A percentile compares a stretch with the other conserved stretches of the same genome.
Evolutionary conservation across 2,888 invertebrate genomes (phyloP).

Genomic region (Lithosia quadra): DNA sequence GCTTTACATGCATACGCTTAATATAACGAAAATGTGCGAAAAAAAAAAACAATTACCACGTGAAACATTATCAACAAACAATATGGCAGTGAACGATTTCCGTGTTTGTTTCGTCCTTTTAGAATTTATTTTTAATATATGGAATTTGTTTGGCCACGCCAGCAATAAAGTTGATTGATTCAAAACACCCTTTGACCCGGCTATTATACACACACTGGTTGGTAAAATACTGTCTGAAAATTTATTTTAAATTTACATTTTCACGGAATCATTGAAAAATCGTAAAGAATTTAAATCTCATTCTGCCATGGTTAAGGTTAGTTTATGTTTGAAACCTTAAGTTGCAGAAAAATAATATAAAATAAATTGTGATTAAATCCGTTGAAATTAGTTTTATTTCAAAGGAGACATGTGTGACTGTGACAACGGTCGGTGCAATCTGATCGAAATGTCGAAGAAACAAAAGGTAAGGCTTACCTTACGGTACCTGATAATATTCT

Average conservation of each 20-base stretch:
- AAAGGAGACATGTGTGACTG: neutral
- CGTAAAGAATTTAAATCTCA: neutral
- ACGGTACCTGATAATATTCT: neutral
- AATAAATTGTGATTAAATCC: neutral
- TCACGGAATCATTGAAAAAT: neutral
- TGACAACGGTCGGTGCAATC: neutral
- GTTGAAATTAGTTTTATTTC: neutral
- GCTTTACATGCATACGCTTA: too few relatives aligned
- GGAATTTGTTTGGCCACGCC: neutral
- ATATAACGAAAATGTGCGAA: too few relatives aligned
- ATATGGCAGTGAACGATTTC: neutral
- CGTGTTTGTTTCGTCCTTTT: neutral
- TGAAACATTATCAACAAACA: neutral
- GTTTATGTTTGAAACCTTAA: too few relatives aligned
- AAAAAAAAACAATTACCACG: neutral
- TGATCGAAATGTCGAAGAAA: neutral
- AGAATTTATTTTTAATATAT: neutral
- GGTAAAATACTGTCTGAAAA: neutral
- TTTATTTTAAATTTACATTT: neutral
- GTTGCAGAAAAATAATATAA: neutral
- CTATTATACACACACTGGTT: neutral
- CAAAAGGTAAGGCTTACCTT: neutral
- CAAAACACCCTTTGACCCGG: neutral
- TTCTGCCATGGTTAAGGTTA: too few relatives aligned
- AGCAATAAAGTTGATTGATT: neutral